Evolutionary conservation across 2,888 invertebrate genomes (phyloP).

Genomic region (Matsumyia berberina): DNA sequence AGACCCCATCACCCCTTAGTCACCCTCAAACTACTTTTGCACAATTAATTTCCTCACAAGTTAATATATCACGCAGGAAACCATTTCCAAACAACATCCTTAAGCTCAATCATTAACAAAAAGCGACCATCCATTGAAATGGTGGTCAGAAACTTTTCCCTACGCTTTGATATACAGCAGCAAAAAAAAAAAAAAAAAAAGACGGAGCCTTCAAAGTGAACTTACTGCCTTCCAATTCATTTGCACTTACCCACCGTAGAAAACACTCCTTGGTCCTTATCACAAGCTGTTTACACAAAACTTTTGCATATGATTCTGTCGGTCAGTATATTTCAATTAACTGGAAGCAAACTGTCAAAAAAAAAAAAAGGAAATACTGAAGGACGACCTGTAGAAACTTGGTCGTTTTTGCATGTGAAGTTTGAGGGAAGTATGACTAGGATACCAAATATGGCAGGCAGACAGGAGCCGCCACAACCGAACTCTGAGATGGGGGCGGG

Average conservation of each 20-base stretch:
- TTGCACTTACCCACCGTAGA: constrained; percentile 45
- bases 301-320: constrained; percentile 67
- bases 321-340: constrained; percentile 76
- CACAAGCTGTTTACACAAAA: constrained; percentile 61
- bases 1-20: neutral
- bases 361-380: constrained; percentile 33
- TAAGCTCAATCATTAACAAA: constrained; percentile 36
- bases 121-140: constrained; percentile 31
- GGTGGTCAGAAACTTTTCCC: constrained; percentile 43
- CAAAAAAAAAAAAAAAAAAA: neutral
- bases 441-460: constrained; percentile 48
- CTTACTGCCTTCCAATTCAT: constrained; percentile 56
- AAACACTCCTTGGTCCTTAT: constrained; percentile 41
- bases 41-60: constrained; percentile 24
- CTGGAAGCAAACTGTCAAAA: constrained; percentile 66
- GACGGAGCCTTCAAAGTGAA: constrained; percentile 30
- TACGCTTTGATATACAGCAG: constrained; percentile 6
- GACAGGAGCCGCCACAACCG: constrained; percentile 22
- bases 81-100: constrained; percentile 32
- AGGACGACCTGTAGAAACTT: constrained; percentile 57
- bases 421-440: constrained; percentile 41
- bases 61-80: constrained; percentile 18
- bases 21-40: neutral
- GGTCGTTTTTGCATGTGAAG: constrained; percentile 38
- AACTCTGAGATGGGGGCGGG: neutral